Evolutionary conservation across 2,113 vertebrate genomes (phyloP).

Genomic region (Psilopsiagon aymara): DNA sequence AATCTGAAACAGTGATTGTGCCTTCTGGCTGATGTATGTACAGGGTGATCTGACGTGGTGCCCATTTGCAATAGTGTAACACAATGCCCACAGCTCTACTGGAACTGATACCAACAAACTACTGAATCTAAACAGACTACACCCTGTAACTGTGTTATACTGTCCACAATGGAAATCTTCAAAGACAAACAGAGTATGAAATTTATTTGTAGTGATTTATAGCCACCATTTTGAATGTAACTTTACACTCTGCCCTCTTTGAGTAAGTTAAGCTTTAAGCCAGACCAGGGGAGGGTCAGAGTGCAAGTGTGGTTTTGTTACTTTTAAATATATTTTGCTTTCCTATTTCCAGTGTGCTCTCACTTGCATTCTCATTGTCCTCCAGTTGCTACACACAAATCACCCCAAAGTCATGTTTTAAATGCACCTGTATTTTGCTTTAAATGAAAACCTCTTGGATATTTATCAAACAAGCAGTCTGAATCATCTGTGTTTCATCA

Average conservation of each 20-base stretch:
- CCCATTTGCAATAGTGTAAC: constrained; percentile 93
- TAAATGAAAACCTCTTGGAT: constrained; percentile 78
- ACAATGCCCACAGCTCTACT: constrained; percentile 93
- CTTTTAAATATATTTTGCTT: constrained; percentile 76
- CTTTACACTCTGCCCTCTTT: constrained; percentile 85
- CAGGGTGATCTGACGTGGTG: constrained; percentile 98
- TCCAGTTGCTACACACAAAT: constrained; percentile 84
- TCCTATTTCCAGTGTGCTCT: constrained; percentile 80
- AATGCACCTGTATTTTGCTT: constrained; percentile 84
- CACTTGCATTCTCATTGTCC: constrained; percentile 73
- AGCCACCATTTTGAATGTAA: constrained; percentile 87
- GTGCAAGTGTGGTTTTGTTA: constrained; percentile 82
- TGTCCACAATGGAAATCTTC: constrained; percentile 96
- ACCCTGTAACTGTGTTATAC: constrained; percentile 96
- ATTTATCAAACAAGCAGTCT: constrained; percentile 79
- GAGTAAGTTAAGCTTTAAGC: constrained; percentile 79
- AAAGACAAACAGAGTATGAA: constrained; percentile 94
- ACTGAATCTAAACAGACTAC: constrained; percentile 97
- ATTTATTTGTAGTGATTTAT: constrained; percentile 89
- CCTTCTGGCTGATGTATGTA: constrained; percentile 87
- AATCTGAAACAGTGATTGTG: constrained; percentile 90
- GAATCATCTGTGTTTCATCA: constrained; percentile 69
- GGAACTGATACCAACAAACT: constrained; percentile 99
- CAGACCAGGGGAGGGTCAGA: constrained; percentile 87
- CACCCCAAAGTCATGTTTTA: constrained; percentile 83